Base-by-base conservation (phyloP, 2,113 vertebrate species). In the Nansenia antarctica region DNA sequence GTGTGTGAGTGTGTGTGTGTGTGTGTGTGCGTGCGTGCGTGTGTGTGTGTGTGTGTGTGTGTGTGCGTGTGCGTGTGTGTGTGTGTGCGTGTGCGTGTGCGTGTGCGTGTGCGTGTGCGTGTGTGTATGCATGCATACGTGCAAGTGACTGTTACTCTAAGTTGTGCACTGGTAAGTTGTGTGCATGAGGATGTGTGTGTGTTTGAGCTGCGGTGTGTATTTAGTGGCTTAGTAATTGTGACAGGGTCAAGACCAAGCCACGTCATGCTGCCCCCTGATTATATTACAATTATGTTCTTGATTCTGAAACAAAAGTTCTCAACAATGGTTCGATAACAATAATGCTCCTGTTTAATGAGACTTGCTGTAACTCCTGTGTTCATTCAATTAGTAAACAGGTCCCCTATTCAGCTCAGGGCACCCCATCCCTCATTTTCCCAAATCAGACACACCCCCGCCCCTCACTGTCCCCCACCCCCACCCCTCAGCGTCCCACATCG, bases 361-460 rank as follows among this genome's bases (percentile, higher is more conserved):
- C 85, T 91, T 90, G 70, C 73, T 85, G 72, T 88, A 90, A 87
- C 87, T 90, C 82, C 62, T 88, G 87, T 72, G 75, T 89, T 89
- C 82, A 70, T 85, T 91, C 81, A 90, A 81, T 91, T 88, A 88
- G 88, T 85, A 86, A 90, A 89, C 87, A 86, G 87, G 77, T 85
- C 87, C 67, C 69, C 81, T 79, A 90, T 91, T 92, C 83, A 91
- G 70, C 69, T 63, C 52, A 1, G 27, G 42, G 78, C 71, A 82
- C 70, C 82, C 85, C 63, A 73, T 75, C 76, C 85, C 85, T 87
- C 69, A 82, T 83, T 87, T 87, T 85, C 77, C 82, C 85, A 84
- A 88, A 89, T 86, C 81, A 76, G 7, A 77, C 82, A 78, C 78
- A 62, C 80, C 76, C 69, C 78, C 80, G 65, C 59, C 53, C 53